A percentile compares a stretch with the other conserved stretches of the same genome.
These are phyloP conservation scores for Norana najaformis DNA, from an alignment of 2,888 invertebrate species.

Conservation along the genomic window DNA sequence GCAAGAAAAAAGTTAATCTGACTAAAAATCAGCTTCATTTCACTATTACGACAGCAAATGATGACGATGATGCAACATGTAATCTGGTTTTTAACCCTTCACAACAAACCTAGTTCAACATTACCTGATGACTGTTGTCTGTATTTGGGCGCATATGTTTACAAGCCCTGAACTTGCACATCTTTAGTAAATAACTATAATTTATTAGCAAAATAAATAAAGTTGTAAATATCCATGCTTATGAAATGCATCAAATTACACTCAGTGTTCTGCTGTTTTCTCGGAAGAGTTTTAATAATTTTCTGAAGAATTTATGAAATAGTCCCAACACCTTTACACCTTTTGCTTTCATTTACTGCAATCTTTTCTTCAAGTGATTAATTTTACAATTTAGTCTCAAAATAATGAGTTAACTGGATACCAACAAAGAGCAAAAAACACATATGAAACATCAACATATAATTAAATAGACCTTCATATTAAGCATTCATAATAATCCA, in stretches of 20 bases:
- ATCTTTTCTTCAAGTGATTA: constrained; percentile 13
- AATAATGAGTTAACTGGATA: background rate
- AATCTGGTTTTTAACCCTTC: background rate
- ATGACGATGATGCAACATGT: background rate
- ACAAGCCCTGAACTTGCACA: background rate
- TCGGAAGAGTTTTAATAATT: background rate
- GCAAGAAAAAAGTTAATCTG: no score
- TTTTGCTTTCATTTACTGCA: background rate
- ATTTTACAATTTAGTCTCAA: background rate
- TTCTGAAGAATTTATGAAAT: background rate
- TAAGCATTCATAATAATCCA: background rate
- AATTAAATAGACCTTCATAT: background rate
- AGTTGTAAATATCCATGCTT: background rate
- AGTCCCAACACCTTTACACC: background rate
- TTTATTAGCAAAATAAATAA: background rate
- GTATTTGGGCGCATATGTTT: background rate
- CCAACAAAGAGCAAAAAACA: background rate
- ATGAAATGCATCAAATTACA: background rate
- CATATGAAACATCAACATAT: background rate
- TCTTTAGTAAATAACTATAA: background rate
- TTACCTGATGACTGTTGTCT: background rate
- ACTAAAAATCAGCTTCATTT: no score
- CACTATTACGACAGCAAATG: no score
- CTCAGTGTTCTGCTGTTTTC: background rate
- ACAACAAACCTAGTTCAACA: background rate